These are phyloP conservation scores for Procambarus virginalis DNA, from an alignment of 1,140 invertebrate species.

Conservation along the genomic window DNA sequence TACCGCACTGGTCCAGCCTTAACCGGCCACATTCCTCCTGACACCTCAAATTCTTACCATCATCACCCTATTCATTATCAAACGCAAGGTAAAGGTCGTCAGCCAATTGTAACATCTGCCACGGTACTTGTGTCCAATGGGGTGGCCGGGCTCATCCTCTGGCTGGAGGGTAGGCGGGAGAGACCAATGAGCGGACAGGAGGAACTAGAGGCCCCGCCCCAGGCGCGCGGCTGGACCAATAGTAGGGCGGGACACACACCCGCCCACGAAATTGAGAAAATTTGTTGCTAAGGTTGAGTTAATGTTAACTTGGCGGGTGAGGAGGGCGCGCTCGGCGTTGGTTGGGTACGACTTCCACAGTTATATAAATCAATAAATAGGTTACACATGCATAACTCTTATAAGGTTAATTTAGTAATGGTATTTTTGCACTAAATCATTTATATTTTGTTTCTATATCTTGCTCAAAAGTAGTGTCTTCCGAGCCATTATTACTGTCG, in stretches of 20 bases:
- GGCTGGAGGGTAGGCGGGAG: neutral
- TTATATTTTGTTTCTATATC: too few relatives aligned
- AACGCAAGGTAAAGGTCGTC: neutral
- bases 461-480: too few relatives aligned
- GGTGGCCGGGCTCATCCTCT: neutral
- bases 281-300: slow-evolving; percentile 10
- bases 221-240: neutral
- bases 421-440: too few relatives aligned
- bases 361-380: neutral
- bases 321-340: neutral
- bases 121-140: neutral
- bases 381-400: too few relatives aligned
- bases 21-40: neutral
- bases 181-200: neutral
- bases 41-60: neutral
- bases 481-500: too few relatives aligned
- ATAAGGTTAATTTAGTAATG: too few relatives aligned
- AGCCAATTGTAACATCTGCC: slow-evolving; percentile 1
- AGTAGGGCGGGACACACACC: neutral
- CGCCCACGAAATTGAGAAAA: neutral
- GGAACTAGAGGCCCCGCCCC: neutral
- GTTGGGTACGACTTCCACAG: neutral
- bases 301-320: neutral
- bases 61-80: slow-evolving; percentile 8
- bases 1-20: neutral